phyloP scores from a whole-genome alignment of 2,888 invertebrate species.

The Cerastis leucographa region DNA sequence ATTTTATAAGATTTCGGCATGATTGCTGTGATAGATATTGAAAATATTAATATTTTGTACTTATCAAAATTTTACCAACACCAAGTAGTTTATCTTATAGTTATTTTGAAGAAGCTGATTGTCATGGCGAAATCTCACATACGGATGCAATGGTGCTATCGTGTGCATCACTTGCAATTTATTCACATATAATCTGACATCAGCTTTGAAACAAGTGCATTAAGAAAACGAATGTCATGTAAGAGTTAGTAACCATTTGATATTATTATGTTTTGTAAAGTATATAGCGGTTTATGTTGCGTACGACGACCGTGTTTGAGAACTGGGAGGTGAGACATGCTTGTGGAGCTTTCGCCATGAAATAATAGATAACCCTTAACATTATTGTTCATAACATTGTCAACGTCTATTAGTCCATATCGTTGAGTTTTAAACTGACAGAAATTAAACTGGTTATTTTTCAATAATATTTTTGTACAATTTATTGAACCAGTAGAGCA shows the following conservation, averaged over 20 bases:
- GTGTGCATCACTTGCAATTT: conserved; percentile 50
- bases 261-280: conserved; percentile 68
- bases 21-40: conserved; percentile 78
- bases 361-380: conserved; percentile 42
- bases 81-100: conserved; percentile 60
- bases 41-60: conserved; percentile 76
- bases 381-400: conserved; percentile 48
- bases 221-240: conserved; percentile 57
- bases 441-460: conserved; percentile 62
- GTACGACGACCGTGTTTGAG: conserved; percentile 17
- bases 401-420: conserved; percentile 48
- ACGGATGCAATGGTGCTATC: conserved; percentile 63
- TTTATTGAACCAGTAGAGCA: conserved; percentile 70
- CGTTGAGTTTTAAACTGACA: conserved; percentile 46
- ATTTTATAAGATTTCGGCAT: conserved; percentile 77
- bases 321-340: conserved; percentile 38
- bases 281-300: conserved; percentile 46
- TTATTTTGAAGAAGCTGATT: conserved; percentile 63
- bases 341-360: conserved; percentile 50
- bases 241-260: conserved; percentile 68
- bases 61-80: conserved; percentile 73
- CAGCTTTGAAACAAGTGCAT: conserved; percentile 41
- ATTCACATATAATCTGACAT: conserved; percentile 37
- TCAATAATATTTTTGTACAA: conserved; percentile 70
- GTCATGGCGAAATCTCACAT: conserved; percentile 58